Conservation (phyloP, 2,797 vertebrate species). For the Poecilia wingei region DNA sequence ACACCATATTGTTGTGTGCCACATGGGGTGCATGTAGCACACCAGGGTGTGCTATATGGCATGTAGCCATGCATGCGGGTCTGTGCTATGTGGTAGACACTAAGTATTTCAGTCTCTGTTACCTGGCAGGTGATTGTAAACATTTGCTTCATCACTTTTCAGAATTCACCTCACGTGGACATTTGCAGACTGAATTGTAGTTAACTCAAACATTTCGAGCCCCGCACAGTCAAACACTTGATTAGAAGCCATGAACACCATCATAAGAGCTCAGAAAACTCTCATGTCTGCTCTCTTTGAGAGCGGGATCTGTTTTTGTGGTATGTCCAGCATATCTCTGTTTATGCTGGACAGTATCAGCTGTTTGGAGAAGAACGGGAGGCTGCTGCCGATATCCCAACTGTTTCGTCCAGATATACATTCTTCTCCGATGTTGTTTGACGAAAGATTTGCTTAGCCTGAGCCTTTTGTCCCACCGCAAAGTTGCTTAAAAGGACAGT, state of each 20-base stretch:
- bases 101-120: background rate
- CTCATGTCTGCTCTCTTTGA: background rate
- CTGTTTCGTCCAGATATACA: conserved; percentile 18
- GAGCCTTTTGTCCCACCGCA: background rate
- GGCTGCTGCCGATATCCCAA: conserved; percentile 14
- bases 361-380: conserved; percentile 25
- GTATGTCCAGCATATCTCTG: background rate
- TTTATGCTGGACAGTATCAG: conserved; percentile 10
- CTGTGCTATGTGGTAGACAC: too few species aligned
- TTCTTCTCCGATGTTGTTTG: conserved; percentile 11
- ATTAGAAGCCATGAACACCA: conserved; percentile 4
- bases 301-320: background rate
- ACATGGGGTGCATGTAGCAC: too few species aligned
- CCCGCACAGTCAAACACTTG: conserved; percentile 3
- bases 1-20: too few species aligned
- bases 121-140: background rate
- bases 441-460: conserved; percentile 10
- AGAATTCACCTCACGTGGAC: background rate
- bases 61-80: too few species aligned
- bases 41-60: too few species aligned
- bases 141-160: background rate
- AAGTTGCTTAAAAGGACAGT: background rate
- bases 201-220: background rate
- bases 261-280: background rate
- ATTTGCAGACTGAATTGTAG: background rate